Evolutionary conservation across 2,113 vertebrate species (phyloP), one percentile per base, ranked within the genome.

Genomic region (Neodon shergylaensis): DNA sequence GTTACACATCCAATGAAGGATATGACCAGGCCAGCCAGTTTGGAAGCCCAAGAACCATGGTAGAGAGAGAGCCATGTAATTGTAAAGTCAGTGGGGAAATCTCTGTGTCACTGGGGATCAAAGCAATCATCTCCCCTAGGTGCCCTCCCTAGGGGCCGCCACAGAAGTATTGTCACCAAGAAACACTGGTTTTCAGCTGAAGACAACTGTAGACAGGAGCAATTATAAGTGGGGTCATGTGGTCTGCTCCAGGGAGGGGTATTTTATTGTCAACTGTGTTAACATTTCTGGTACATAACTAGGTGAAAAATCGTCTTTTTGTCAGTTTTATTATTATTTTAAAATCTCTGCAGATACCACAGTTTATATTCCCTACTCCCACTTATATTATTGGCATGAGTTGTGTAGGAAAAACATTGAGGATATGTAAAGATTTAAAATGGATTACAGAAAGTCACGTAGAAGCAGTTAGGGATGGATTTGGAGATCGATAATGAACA

Each of bases 171-270:
- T 44, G 16, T 76, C n/a, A 95, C 61, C 58, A 81, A n/a, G 58
- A 92, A 88, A 11, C 52, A 52, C 24, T 73, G 31, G 42, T 79
- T 93, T 96, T 92, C 76, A 92, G 28, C 88, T 78, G 92, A 90
- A 31, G 21, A 90, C 88, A 96, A 44, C 24, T 68, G 47, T 47
- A 87, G 42, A 58, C 66, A 79, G 49, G 47, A 79, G 8, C 19
- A 87, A 6, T 5, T 9, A 74, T 78, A 63, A 93, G 24, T 74
- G 39, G 7, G 7, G 9, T 52, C 31, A 36, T 61, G 52, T 52
- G 11, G 7, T 47, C 16, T 73, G 72, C 10, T 54, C 39, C 63
- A 42, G 22, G 26, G 49, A 90, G 33, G 76, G 9, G 39, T 2
- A 11, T 72, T 95, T 83, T 88, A 85, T 88, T 58, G 81, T 54